These are phyloP conservation scores for Scleropages formosus DNA, from an alignment of 2,797 vertebrate genomes.

Conservation along the genomic window DNA sequence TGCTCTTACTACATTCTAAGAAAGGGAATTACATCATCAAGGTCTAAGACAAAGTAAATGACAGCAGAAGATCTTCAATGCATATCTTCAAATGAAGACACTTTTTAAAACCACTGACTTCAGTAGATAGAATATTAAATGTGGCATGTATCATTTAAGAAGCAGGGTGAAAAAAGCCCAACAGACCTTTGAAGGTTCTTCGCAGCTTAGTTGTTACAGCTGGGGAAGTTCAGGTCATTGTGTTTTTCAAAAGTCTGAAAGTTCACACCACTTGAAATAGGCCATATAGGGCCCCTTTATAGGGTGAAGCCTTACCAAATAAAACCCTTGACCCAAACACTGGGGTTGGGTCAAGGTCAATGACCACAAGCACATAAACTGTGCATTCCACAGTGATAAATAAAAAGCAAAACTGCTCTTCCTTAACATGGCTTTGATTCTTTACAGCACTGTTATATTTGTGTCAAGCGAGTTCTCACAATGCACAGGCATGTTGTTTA, in stretches of 20 bases:
- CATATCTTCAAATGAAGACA: no score
- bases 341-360: background rate
- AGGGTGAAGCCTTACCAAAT: constrained; percentile 28
- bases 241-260: constrained; percentile 36
- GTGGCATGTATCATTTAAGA: background rate
- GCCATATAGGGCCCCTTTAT: constrained; percentile 39
- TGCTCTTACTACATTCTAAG: no score
- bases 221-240: background rate
- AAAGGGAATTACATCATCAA: no score
- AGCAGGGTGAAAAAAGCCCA: background rate
- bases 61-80: no score
- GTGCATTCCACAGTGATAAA: constrained; percentile 29
- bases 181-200: background rate
- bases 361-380: constrained; percentile 18
- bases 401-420: no score
- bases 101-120: no score
- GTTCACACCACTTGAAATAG: constrained; percentile 24
- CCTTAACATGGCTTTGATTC: no score
- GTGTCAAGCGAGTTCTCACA: no score
- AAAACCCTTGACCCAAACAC: background rate
- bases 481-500: no score
- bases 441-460: no score
- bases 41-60: no score
- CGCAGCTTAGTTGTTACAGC: constrained; percentile 19
- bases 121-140: background rate